Evolutionary conservation across 2,113 vertebrate species (phyloP), one percentile per base, ranked within the genome.

Genomic region (Triplophysa tibetana): DNA sequence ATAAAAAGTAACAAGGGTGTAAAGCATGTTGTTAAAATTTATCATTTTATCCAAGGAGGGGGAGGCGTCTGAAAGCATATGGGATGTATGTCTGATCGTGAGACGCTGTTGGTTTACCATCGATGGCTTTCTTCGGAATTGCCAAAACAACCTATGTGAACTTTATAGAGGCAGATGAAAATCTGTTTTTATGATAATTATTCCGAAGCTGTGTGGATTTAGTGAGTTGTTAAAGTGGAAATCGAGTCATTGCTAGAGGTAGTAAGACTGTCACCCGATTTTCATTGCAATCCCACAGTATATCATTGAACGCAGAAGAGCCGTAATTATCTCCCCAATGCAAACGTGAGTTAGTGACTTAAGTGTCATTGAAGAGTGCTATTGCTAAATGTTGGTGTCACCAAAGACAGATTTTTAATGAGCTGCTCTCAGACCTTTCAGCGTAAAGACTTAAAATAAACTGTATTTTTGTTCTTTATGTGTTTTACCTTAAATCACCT

Each of bases 1-100:
- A 60, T 89, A 89, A 92, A 92, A 89, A 38, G 87, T 89, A 90
- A 90, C 87, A 90, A 88, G 81, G 87, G 87, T 75, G 83, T 89
- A 89, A 90, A 89, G 81, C 82, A 56, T 54, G 62, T 73, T 78
- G 77, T 89, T 89, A 89, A 90, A 85, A 85, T 84, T 68, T 74
- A 88, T 90, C 84, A 82, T 81, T 86, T 84, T 77, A 41, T 38
- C 68, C 62, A 64, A 58, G 29, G 52, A 67, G 56, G 61, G 60
- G 50, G 63, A 77, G 82, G 23, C 68, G 78, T n/a, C 24, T 21
- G 77, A 43, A 5, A 3, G 41, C 19, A n/a, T 14, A 3, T 45
- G 29, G 70, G 70, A 75, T 69, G 58, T 3, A 45, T 50, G 62
- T 19, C 29, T 16, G 48, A 73, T 81, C 70, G 41, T 82, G 75